phyloP scores from a whole-genome alignment of 1,140 invertebrate genomes.

The Archivesica marissinica region DNA sequence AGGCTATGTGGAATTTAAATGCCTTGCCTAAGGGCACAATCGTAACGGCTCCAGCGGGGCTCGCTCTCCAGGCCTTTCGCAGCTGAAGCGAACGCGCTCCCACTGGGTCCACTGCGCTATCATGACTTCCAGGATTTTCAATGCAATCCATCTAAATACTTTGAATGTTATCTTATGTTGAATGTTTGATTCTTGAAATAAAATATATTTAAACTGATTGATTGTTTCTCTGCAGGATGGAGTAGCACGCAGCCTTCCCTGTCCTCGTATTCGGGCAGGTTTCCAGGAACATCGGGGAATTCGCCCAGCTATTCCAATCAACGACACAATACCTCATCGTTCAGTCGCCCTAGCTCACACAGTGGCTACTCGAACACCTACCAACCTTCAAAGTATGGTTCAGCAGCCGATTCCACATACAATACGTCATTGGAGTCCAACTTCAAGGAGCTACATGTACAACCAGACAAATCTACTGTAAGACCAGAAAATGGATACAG shows the following conservation, averaged over 20 bases:
- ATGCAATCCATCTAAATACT: too few species aligned
- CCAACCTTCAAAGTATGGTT: conserved; percentile 66
- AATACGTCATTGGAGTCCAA: conserved; percentile 34
- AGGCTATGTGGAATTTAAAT: too few species aligned
- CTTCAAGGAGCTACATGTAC: conserved; percentile 29
- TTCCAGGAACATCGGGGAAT: conserved; percentile 26
- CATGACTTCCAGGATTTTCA: too few species aligned
- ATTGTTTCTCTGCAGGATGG: conserved; percentile 45
- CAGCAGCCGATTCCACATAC: conserved; percentile 53
- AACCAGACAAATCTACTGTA: conserved; percentile 11
- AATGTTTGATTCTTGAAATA: too few species aligned
- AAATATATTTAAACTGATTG: too few species aligned
- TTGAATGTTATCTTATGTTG: too few species aligned
- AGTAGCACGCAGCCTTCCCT: conserved; percentile 58
- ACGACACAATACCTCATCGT: conserved; percentile 9
- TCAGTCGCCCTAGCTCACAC: neutral
- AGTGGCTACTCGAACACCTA: conserved; percentile 50
- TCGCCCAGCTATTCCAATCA: neutral
- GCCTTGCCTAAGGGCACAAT: too few species aligned
- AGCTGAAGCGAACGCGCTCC: too few species aligned
- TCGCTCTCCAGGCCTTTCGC: too few species aligned
- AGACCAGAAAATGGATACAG: conserved; percentile 30
- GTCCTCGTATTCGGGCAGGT: conserved; percentile 36
- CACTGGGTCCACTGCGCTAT: too few species aligned
- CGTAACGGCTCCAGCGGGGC: too few species aligned